Evolutionary conservation across 2,113 vertebrate genomes (phyloP).

Genomic region (Brachyhypopomus occidentalis): DNA sequence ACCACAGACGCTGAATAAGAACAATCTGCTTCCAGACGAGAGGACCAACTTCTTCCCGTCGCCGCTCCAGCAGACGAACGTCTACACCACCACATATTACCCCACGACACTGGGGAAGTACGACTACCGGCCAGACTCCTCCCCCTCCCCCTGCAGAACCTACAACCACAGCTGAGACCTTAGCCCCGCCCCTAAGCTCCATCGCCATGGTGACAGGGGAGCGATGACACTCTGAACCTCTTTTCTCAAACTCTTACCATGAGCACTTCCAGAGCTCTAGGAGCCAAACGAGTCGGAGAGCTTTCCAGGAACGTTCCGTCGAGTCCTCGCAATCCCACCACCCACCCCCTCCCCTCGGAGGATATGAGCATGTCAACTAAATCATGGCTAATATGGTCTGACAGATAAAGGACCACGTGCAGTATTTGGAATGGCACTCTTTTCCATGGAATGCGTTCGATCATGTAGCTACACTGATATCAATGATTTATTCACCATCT

Average conservation of each 20-base stretch:
- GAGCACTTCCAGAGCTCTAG: constrained; percentile 36
- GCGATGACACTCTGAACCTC: constrained; percentile 20
- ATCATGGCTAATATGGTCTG: constrained; percentile 35
- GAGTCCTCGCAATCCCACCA: not conserved
- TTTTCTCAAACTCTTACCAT: constrained; percentile 18
- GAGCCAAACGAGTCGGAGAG: constrained; percentile 35
- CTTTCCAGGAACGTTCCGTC: constrained; percentile 56
- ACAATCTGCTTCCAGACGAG: constrained; percentile 95
- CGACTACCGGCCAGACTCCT: constrained; percentile 91
- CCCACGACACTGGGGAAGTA: constrained; percentile 91
- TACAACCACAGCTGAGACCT: constrained; percentile 92
- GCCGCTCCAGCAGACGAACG: constrained; percentile 92
- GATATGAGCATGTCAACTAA: constrained; percentile 42
- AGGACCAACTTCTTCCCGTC: constrained; percentile 89
- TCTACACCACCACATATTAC: constrained; percentile 98
- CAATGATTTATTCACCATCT: constrained; percentile 33
- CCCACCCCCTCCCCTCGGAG: constrained; percentile 6
- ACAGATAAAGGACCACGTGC: constrained; percentile 23
- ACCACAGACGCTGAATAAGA: constrained; percentile 95
- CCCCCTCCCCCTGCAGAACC: constrained; percentile 93
- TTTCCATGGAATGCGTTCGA: constrained; percentile 29
- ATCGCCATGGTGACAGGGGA: constrained; percentile 42
- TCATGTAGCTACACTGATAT: constrained; percentile 56
- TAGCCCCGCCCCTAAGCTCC: constrained; percentile 21
- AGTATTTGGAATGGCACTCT: constrained; percentile 36